Evolutionary conservation across 2,113 vertebrate genomes (phyloP).

Genomic region (Carassius auratus): DNA sequence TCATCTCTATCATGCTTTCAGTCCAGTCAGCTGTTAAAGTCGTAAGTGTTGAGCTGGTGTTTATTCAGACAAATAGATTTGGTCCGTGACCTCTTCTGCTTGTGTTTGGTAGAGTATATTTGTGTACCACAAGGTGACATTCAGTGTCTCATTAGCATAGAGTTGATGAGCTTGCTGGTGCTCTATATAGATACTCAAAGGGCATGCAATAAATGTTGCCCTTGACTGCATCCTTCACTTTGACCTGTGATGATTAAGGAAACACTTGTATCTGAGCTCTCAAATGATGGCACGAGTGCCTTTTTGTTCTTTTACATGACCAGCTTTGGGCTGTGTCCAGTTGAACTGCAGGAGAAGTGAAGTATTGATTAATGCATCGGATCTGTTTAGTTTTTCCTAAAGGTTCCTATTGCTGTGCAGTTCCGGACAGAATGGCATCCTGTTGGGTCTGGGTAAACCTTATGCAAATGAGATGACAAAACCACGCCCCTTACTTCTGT

Average conservation of each 20-base stretch:
- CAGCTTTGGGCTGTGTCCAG: background rate
- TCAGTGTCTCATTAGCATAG: conserved; percentile 31
- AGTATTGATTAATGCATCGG: conserved; percentile 18
- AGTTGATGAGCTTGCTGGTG: conserved; percentile 29
- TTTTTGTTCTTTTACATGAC: background rate
- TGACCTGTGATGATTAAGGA: conserved; percentile 23
- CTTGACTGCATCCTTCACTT: conserved; percentile 31
- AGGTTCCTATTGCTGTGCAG: background rate
- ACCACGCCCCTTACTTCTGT: conserved; percentile 22
- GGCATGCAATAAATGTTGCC: background rate
- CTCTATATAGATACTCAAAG: conserved; percentile 16
- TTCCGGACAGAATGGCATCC: background rate
- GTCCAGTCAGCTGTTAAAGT: background rate
- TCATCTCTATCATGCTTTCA: background rate
- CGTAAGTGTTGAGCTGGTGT: background rate
- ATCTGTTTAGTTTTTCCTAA: conserved; percentile 5
- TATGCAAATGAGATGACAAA: conserved; percentile 17
- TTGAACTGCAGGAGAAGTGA: background rate
- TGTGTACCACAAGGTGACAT: conserved; percentile 40
- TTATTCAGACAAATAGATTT: background rate
- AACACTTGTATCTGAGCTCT: background rate
- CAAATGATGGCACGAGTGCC: background rate
- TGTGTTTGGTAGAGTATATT: background rate
- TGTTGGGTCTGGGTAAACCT: background rate
- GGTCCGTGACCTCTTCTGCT: background rate